Evolutionary conservation across 2,888 invertebrate genomes (phyloP).

Genomic region (Apotomis betuletana): DNA sequence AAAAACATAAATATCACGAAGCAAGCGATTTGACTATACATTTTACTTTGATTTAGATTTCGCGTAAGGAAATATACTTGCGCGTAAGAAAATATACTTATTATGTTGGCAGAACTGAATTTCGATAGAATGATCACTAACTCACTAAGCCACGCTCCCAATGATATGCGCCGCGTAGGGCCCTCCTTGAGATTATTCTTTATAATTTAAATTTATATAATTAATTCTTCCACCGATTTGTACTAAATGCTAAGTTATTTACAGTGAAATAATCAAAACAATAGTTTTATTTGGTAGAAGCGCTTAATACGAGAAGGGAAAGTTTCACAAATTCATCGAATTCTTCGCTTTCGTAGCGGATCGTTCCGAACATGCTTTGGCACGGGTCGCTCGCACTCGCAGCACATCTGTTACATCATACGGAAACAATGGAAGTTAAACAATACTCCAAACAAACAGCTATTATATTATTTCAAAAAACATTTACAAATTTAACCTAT

Average conservation of each 20-base stretch:
- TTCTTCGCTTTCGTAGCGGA: constrained; percentile 35
- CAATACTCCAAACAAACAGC: constrained; percentile 46
- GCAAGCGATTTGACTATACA: constrained; percentile 26
- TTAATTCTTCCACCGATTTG: constrained; percentile 76
- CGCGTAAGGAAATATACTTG: constrained; percentile 35
- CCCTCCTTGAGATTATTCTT: constrained; percentile 53
- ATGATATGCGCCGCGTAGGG: constrained; percentile 44
- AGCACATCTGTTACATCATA: constrained; percentile 48
- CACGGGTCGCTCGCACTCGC: constrained; percentile 64
- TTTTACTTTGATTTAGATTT: constrained; percentile 26
- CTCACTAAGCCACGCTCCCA: constrained; percentile 44
- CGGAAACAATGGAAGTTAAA: constrained; percentile 54
- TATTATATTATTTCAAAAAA: constrained; percentile 55
- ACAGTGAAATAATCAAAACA: constrained; percentile 67
- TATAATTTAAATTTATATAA: constrained; percentile 50
- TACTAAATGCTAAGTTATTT: constrained; percentile 79
- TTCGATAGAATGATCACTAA: constrained; percentile 40
- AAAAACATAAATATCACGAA: constrained; percentile 35
- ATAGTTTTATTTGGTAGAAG: constrained; percentile 77
- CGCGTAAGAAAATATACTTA: constrained; percentile 38
- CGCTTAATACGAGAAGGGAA: constrained; percentile 55
- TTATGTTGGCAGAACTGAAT: constrained; percentile 38
- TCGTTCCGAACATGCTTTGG: constrained; percentile 65
- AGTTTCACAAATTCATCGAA: constrained; percentile 39
- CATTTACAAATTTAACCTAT: constrained; percentile 80